Conservation (phyloP, 2,113 vertebrate genomes). For the Psettodes erumei region DNA sequence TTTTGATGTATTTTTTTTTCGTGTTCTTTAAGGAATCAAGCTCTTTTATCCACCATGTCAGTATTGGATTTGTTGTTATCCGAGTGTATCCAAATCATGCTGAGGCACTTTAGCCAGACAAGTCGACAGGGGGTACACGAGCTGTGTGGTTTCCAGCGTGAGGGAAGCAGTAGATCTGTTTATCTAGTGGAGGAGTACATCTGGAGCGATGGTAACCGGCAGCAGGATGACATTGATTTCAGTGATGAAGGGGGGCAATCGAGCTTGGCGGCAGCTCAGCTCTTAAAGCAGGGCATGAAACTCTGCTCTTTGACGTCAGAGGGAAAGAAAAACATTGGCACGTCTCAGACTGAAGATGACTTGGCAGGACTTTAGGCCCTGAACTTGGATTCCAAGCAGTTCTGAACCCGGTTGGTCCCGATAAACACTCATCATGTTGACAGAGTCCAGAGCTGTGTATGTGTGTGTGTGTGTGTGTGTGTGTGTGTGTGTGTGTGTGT, state of each 20-base stretch:
- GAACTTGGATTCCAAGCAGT: slow-evolving; percentile 61
- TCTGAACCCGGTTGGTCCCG: slow-evolving; percentile 24
- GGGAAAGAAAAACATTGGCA: slow-evolving; percentile 45
- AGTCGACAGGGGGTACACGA: slow-evolving; percentile 48
- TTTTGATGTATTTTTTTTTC: not conserved
- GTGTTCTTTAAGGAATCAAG: slow-evolving; percentile 16
- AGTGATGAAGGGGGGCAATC: slow-evolving; percentile 20
- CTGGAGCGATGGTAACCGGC: slow-evolving; percentile 45
- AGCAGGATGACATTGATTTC: slow-evolving; percentile 55
- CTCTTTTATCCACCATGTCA: slow-evolving; percentile 46
- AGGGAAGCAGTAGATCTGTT: slow-evolving; percentile 56
- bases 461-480: slow-evolving; percentile 2
- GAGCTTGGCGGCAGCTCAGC: slow-evolving; percentile 26
- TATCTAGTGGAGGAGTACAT: slow-evolving; percentile 49
- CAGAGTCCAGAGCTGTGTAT: slow-evolving; percentile 30
- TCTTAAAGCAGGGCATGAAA: slow-evolving; percentile 49
- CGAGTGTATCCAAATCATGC: slow-evolving; percentile 50
- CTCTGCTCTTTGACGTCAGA: slow-evolving; percentile 62
- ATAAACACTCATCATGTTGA: slow-evolving; percentile 54
- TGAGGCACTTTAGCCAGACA: slow-evolving; percentile 60
- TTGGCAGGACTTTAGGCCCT: slow-evolving; percentile 64
- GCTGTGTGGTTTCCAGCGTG: slow-evolving; percentile 48
- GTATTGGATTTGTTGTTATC: slow-evolving; percentile 45
- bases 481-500: slow-evolving; percentile 4
- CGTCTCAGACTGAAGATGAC: slow-evolving; percentile 41